Base-by-base conservation (phyloP, 2,888 invertebrate genomes). In the Ophioninae sp. region DNA sequence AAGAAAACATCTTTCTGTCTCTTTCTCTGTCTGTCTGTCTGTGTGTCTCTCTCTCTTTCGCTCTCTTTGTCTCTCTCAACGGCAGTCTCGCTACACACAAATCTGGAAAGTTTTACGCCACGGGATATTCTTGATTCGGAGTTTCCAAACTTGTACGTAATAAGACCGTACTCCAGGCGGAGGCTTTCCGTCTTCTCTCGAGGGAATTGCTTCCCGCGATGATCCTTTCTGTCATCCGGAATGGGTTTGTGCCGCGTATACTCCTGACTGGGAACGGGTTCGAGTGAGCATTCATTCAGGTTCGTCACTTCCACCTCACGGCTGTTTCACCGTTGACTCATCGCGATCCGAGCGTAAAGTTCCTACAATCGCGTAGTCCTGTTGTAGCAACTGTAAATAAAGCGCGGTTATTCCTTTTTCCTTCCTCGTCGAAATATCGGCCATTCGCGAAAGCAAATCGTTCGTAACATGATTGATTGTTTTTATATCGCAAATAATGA, bases 361-460 rank as follows among this genome's bases (percentile, higher is more conserved):
- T 50, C 17, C 95, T 95, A 96, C 93, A 96, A 95, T 92, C 96
- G 95, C 91, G 96, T 96, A 89, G 96, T 96, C 95, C 96, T 95
- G 95, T 96, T 96, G 96, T 96, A 96, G 95, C 96, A 96, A 95
- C 96, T 96, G 95, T 93, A 92, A 92, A 81, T 21, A 74, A 64
- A 75, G 74, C 64, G 62, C 62, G 57, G 73, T 23, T 64, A 30
- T 30, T 44, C 50, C 17, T 13, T 50, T 50, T 10, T 17, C 13
- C 50, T 50, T 17, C 17, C 50, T 50, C 13, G 44, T 44, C 3
- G 44, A 8, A 10, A 44, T 13, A 44, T 13, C 44, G 44, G 7
- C 13, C 44, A 44, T 13, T 30, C 30, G 30, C 30, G 30, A 30
- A 30, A 30, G 30, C 30, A 30, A 30, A 30, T 30, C 30, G 30